phyloP scores from a whole-genome alignment of 2,113 vertebrate species.

The Tychaedon coryphoeus region DNA sequence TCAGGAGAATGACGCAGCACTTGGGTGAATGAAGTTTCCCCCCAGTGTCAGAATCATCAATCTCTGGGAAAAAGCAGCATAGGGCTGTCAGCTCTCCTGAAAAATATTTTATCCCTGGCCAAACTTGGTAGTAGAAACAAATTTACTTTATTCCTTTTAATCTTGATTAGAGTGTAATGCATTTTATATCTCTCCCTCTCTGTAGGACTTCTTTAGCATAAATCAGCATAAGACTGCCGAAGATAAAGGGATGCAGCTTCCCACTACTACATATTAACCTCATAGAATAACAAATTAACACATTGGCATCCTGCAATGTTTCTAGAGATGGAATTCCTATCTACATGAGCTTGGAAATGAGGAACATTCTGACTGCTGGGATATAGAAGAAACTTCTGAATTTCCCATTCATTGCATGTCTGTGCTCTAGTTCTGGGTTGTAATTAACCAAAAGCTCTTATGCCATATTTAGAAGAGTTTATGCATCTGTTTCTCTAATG shows the following conservation, averaged over 20 bases:
- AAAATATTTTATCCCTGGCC: not conserved
- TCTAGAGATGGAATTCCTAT: not conserved
- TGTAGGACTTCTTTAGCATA: not conserved
- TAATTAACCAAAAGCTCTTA: not conserved
- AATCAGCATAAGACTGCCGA: not conserved
- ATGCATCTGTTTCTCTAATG: not conserved
- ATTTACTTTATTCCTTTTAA: not conserved
- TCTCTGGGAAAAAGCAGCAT: not conserved
- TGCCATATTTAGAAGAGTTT: not conserved
- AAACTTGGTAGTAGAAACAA: not conserved
- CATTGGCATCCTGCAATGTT: not conserved
- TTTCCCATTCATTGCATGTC: not conserved
- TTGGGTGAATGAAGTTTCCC: not conserved
- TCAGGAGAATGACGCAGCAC: fast-evolving
- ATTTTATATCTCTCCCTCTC: not conserved
- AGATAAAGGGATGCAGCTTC: not conserved
- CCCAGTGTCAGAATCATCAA: not conserved
- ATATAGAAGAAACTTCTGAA: not conserved
- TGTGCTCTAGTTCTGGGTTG: not conserved
- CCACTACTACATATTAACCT: not conserved
- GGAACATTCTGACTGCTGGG: not conserved
- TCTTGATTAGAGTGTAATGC: not conserved
- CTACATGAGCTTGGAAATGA: not conserved
- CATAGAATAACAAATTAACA: not conserved
- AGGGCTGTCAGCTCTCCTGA: not conserved